phyloP scores from a whole-genome alignment of 2,113 vertebrate genomes.

The Hystrix brachyura region DNA sequence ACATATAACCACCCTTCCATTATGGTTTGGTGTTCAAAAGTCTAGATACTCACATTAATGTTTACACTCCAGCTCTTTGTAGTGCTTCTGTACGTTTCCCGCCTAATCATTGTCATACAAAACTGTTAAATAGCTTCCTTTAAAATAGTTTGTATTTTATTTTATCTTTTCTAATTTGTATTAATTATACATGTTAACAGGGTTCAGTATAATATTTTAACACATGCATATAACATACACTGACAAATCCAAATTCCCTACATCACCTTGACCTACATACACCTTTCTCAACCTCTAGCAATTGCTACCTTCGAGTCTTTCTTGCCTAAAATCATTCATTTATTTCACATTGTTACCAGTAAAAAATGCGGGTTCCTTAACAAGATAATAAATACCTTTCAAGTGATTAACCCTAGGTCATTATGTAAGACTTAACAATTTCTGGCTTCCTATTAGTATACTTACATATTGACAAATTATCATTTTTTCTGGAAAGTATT shows the following conservation, averaged over 20 bases:
- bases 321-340: constrained; percentile 23
- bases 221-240: neutral
- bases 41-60: neutral
- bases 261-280: neutral
- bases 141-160: neutral
- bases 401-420: constrained; percentile 17
- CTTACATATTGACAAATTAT: neutral
- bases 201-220: neutral
- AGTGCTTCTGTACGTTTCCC: neutral
- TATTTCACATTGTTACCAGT: neutral
- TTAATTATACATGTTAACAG: neutral
- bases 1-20: neutral
- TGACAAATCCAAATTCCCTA: neutral
- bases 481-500: constrained; percentile 32
- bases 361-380: neutral
- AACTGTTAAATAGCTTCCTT: neutral
- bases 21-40: neutral
- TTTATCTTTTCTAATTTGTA: neutral
- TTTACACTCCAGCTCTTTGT: neutral
- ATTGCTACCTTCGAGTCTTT: constrained; percentile 5
- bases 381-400: neutral
- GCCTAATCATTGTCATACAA: neutral
- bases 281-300: neutral
- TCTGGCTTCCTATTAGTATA: neutral
- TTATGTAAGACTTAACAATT: neutral